These are phyloP conservation scores for Solen grandis DNA, from an alignment of 1,140 invertebrate species.

Conservation along the genomic window DNA sequence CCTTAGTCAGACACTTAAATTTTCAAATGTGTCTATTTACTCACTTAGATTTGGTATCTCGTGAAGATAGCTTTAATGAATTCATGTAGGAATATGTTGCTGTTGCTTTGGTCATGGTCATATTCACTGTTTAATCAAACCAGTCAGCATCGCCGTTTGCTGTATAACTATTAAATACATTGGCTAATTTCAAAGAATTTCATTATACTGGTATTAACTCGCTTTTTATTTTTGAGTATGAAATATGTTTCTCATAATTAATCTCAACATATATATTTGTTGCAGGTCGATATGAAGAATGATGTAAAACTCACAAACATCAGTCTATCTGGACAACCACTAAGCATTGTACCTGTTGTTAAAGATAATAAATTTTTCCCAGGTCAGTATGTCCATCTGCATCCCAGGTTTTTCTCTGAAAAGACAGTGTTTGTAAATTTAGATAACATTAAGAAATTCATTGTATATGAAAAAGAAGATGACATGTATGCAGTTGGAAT, in stretches of 20 bases:
- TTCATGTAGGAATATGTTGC: too few species aligned
- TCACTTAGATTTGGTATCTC: background rate
- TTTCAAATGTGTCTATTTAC: background rate
- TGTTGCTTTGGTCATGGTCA: too few species aligned
- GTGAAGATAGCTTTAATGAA: background rate
- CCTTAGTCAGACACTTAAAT: background rate
- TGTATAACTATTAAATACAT: too few species aligned
- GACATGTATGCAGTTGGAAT: constrained; percentile 65
- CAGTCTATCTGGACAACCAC: constrained; percentile 8
- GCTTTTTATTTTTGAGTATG: too few species aligned
- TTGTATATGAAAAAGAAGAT: constrained; percentile 38
- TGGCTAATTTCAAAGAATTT: too few species aligned
- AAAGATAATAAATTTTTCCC: background rate
- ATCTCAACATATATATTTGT: background rate
- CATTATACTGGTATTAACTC: too few species aligned
- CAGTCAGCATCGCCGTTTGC: too few species aligned
- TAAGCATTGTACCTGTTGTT: constrained; percentile 20
- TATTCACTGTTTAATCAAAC: too few species aligned
- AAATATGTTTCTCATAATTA: background rate
- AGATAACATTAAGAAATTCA: constrained; percentile 3
- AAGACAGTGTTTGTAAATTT: background rate
- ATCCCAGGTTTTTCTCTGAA: constrained; percentile 31
- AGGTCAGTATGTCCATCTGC: constrained; percentile 49
- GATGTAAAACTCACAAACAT: constrained; percentile 56
- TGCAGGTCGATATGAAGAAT: constrained; percentile 42